Conservation (phyloP, 2,113 vertebrate species). For the Grammomys surdaster region DNA sequence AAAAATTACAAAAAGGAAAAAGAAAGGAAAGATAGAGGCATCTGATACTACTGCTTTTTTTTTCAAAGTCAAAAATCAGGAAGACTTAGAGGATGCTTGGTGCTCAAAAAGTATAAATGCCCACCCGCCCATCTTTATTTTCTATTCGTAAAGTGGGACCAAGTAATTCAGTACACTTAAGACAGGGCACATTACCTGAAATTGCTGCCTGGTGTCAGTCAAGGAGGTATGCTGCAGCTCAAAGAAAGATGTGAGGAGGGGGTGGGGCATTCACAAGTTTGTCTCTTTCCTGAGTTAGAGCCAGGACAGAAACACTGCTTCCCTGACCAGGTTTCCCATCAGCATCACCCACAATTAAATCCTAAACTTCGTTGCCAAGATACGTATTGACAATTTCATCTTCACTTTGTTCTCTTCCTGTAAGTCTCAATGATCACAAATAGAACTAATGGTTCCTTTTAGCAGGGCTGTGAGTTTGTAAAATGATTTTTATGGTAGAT, state of each 20-base stretch:
- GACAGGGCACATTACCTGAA: conserved; percentile 32
- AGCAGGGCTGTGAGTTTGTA: not conserved
- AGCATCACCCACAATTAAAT: not conserved
- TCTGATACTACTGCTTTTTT: not conserved
- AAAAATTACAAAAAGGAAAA: not conserved
- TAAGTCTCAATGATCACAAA: conserved; percentile 12
- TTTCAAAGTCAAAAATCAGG: conserved; percentile 20
- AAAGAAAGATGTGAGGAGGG: not conserved
- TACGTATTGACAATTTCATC: not conserved
- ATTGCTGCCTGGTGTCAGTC: not conserved
- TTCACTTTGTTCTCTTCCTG: not conserved
- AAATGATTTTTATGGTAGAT: conserved; percentile 49
- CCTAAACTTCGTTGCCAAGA: not conserved
- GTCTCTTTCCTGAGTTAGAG: not conserved
- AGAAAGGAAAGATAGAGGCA: conserved; percentile 15
- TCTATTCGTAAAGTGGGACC: not conserved
- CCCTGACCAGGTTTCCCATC: not conserved
- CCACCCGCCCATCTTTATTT: conserved; percentile 5
- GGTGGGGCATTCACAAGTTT: not conserved
- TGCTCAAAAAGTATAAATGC: not conserved
- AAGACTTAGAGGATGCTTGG: not conserved
- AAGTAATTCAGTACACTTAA: conserved; percentile 14
- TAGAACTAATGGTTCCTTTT: not conserved
- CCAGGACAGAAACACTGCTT: not conserved
- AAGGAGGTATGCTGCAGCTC: not conserved